A percentile compares a stretch with the other conserved stretches of the same genome.
phyloP scores from a whole-genome alignment of 2,113 vertebrate species.

The Channa argus region DNA sequence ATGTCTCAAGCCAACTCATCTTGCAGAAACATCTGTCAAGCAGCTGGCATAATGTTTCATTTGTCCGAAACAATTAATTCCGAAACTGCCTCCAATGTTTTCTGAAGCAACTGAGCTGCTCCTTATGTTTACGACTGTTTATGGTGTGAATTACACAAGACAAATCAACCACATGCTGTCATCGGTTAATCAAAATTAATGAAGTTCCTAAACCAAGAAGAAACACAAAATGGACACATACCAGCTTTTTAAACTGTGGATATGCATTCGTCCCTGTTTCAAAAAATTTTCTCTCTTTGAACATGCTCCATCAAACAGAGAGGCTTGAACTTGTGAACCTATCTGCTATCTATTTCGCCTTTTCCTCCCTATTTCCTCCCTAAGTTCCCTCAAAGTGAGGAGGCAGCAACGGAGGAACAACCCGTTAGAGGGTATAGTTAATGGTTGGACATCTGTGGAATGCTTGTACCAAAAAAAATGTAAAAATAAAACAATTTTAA shows the following conservation, averaged over 20 bases:
- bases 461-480: conserved; percentile 1
- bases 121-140: conserved; percentile 34
- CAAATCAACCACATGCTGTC: too few relatives aligned
- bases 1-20: conserved; percentile 3
- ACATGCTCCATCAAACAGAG: conserved; percentile 13
- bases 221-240: too few relatives aligned
- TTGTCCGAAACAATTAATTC: background rate
- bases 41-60: conserved; percentile 5
- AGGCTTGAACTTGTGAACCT: conserved; percentile 66
- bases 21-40: background rate
- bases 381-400: conserved; percentile 52
- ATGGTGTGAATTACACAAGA: background rate
- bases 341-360: conserved; percentile 35
- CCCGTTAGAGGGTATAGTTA: conserved; percentile 21
- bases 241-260: background rate
- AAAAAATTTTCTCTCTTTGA: background rate
- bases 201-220: too few relatives aligned
- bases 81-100: background rate
- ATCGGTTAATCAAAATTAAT: too few relatives aligned
- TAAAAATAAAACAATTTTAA: too few relatives aligned
- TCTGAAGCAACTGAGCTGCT: conserved; percentile 9
- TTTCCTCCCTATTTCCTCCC: conserved; percentile 67
- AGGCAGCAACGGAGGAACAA: conserved; percentile 50
- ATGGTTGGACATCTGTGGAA: conserved; percentile 58
- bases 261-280: background rate